Conservation (phyloP, 2,888 invertebrate species). For the Stenichneumon culpator region DNA sequence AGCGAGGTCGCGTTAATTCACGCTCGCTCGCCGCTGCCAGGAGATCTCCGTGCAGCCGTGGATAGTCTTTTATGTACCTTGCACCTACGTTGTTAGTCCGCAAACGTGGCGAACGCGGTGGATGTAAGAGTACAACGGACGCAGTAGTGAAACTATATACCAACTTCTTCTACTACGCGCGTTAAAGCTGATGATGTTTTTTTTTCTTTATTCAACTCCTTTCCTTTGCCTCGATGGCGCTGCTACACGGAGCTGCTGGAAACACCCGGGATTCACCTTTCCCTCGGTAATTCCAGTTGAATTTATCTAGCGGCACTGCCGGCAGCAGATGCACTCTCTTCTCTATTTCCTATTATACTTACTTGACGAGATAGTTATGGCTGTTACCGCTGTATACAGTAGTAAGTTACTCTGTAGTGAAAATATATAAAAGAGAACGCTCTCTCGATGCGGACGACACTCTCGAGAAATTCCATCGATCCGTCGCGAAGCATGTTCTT, state of each 20-base stretch:
- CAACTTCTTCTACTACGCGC: conserved; percentile 33
- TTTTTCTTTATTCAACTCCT: conserved; percentile 52
- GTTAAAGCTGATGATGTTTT: conserved; percentile 29
- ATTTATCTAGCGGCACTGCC: conserved; percentile 66
- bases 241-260: conserved; percentile 65
- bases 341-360: conserved; percentile 48
- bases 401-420: not conserved
- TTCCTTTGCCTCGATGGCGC: conserved; percentile 61
- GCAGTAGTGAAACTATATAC: conserved; percentile 63
- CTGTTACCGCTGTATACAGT: not conserved
- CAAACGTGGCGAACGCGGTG: conserved; percentile 23
- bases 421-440: conserved; percentile 4
- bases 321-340: conserved; percentile 52
- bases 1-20: conserved; percentile 64
- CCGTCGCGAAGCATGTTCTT: not conserved
- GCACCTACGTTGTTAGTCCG: not conserved
- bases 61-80: not conserved
- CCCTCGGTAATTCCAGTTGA: conserved; percentile 69
- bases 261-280: conserved; percentile 73
- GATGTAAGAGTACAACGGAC: conserved; percentile 46
- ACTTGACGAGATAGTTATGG: conserved; percentile 3
- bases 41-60: conserved; percentile 16
- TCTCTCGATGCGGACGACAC: not conserved
- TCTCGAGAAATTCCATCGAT: not conserved
- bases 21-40: conserved; percentile 57